Evolutionary conservation across 2,113 vertebrate genomes (phyloP), one percentile per base, ranked within the genome.

Genomic region (Octodon degus): DNA sequence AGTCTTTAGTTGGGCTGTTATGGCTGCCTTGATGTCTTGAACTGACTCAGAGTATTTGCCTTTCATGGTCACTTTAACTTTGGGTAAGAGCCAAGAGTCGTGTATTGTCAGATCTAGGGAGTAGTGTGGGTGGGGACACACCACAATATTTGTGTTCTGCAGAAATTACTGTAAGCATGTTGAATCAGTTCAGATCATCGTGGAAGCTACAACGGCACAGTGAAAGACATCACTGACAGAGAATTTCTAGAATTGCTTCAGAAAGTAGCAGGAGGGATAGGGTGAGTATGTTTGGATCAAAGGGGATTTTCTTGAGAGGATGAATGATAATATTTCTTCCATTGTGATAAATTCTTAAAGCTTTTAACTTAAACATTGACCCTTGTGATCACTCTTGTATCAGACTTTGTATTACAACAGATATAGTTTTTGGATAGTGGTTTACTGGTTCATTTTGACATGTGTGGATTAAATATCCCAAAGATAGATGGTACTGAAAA

Each of bases 361-460:
- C 27, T 80, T 53, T 80, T 80, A 55, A 79, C 20, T 80, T 80
- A 34, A 55, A 53, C 50, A 34, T 34, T 80, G 30, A 77, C 74
- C 27, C 2, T 27, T 79, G 50, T 53, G 47, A 55, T 32, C 25
- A 34, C 17, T 9, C 50, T 34, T 55, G 1, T 55, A 65, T 19
- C 30, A 72, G 32, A 40, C 81, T 74, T 85, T 22, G 22, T 58
- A 74, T 43, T n/a, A 68, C 8, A 87, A 37, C 24, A 90, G 93
- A 91, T 74, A 47, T 63, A 3, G 12, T 70, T 94, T 55, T 86
- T 24, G 63, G 80, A 13, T 76, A 70, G 76, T 91, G 80, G 80
- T 91, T 96, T 94, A 20, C 82, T 94, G 60, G 83, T 96, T 96
- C 37, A 81, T 94, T 95, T 89, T 93, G 72, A 89, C 11, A 80